These are phyloP conservation scores for Enteromius anoplus DNA, from an alignment of 2,797 vertebrate species.

Conservation along the genomic window DNA sequence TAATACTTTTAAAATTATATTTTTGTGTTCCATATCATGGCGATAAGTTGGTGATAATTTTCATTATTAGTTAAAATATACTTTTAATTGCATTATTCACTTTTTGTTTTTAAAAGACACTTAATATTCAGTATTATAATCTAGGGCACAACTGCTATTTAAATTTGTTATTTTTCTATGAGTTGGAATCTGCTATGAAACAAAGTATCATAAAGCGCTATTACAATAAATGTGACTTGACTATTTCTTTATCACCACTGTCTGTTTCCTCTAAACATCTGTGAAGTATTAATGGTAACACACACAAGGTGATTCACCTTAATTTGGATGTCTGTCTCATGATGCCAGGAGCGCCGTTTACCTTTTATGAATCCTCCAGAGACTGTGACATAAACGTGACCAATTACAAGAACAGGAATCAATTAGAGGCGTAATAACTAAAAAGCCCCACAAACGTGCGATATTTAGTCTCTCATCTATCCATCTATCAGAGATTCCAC, in stretches of 20 bases:
- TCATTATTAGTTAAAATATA: neutral
- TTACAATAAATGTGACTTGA: neutral
- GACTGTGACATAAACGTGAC: constrained; percentile 46
- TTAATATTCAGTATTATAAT: neutral
- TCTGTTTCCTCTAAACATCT: constrained; percentile 68
- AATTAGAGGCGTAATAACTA: constrained; percentile 45
- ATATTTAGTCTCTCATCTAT: constrained; percentile 30
- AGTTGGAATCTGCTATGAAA: neutral
- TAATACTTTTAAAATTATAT: neutral
- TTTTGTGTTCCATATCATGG: neutral
- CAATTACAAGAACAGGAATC: constrained; percentile 47
- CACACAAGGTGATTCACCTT: constrained; percentile 60
- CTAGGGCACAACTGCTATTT: neutral
- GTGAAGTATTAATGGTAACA: constrained; percentile 68
- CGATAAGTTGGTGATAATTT: neutral
- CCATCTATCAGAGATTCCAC: constrained; percentile 24
- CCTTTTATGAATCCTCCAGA: constrained; percentile 54
- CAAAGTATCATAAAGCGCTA: neutral
- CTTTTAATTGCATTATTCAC: constrained; percentile 30
- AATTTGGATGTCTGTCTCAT: constrained; percentile 49
- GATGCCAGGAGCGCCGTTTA: constrained; percentile 47
- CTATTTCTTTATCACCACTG: constrained; percentile 47
- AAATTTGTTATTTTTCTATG: neutral
- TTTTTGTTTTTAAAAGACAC: constrained; percentile 43
- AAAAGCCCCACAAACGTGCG: constrained; percentile 33